Base-by-base conservation (phyloP, 2,797 vertebrate species). In the Gymnothorax reevesii region DNA sequence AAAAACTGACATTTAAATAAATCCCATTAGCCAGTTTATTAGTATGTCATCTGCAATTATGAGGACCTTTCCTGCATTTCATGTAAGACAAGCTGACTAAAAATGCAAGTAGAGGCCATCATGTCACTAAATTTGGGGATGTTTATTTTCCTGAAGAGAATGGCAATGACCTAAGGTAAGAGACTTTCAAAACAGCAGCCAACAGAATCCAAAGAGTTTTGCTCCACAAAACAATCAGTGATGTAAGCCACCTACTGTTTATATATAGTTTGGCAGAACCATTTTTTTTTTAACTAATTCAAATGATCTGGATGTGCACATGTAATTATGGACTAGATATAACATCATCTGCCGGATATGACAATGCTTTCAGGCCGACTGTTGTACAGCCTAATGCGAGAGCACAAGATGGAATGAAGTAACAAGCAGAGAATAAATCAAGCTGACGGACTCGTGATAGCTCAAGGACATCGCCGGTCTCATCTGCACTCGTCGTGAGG, bases 1-100 rank as follows among this genome's bases (percentile, higher is more conserved):
- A 87, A 87, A 87, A 87, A 90, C 59, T 85, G 84, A 87, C 49
- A 77, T 84, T 85, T 83, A 88, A 92, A 91, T 90, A 91, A 89
- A 89, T 88, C 89, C 88, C 89, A 92, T 92, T 92, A 92, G 89
- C 85, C 22, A 54, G 83, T 82, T 85, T 90, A 91, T 93, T 93
- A 92, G 87, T 86, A 88, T 84, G 86, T 85, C 88, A 91, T 93
- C 90, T 91, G 87, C 85, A 87, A 84, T 88, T 89, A 73, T 86
- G 84, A 85, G 64, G 25, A 54, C 57, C 10, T 89, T 90, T 86
- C 33, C 87, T 88, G 90, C 87, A 86, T 89, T 85, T 89, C 84
- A 87, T 85, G 84, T 69, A 83, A 80, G 85, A 60, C 60, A 69
- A 71, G 83, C 55, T 55, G 75, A 83, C 9, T n/a, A 79, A 60